A percentile compares a stretch with the other conserved stretches of the same genome.
Conservation (phyloP, 2,113 vertebrate genomes). For the Cyprinodon tularosa region DNA sequence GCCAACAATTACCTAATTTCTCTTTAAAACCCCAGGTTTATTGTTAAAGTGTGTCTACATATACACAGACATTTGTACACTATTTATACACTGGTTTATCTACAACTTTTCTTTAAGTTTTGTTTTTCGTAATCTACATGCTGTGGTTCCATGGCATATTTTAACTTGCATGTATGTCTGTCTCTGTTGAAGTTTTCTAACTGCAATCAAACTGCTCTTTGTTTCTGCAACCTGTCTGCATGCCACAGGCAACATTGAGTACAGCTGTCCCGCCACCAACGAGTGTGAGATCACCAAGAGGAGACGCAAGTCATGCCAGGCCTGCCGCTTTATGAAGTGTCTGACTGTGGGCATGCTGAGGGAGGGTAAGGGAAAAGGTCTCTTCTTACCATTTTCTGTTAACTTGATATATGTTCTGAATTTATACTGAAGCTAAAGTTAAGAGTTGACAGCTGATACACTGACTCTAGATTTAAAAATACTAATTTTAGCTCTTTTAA, state of each 20-base stretch:
- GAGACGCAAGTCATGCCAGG: slow-evolving; percentile 99
- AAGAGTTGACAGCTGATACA: not conserved
- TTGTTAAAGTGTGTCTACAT: not conserved
- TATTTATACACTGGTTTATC: not conserved
- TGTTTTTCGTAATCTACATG: not conserved
- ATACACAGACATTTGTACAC: not conserved
- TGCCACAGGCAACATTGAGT: slow-evolving; percentile 95
- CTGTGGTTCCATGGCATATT: not conserved
- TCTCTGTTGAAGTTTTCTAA: slow-evolving; percentile 24
- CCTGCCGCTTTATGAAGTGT: slow-evolving; percentile 99
- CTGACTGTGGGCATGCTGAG: slow-evolving; percentile 99
- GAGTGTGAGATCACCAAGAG: slow-evolving; percentile 99
- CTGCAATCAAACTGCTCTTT: slow-evolving; percentile 44
- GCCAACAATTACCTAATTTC: no score
- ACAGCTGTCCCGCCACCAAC: slow-evolving; percentile 98
- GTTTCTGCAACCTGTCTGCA: slow-evolving; percentile 64
- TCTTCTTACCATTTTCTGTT: slow-evolving; percentile 66
- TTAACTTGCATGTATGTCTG: not conserved
- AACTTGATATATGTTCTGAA: slow-evolving; percentile 25
- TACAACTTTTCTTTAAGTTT: not conserved
- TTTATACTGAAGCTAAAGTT: not conserved
- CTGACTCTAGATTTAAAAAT: not conserved
- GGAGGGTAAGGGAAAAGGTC: slow-evolving; percentile 91
- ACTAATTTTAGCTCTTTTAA: not conserved
- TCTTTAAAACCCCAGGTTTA: no score